Percentiles rank a stretch among this genome's conserved stretches.
Conservation (phyloP, 2,888 invertebrate species). For the Andrena dorsata region DNA sequence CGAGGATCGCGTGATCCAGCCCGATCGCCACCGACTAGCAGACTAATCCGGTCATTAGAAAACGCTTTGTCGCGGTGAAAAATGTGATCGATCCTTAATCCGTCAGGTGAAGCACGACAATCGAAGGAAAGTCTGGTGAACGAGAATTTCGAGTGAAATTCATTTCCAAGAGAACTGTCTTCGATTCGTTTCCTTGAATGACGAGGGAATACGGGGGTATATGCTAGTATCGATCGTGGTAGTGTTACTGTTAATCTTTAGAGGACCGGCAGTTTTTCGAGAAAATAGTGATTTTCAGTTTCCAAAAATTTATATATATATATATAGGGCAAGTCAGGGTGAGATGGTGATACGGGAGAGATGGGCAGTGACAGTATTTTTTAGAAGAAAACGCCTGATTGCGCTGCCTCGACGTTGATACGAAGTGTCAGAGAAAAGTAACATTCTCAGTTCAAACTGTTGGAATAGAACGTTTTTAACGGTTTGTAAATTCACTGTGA, state of each 20-base stretch:
- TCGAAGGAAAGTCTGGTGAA: neutral
- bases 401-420: too few species aligned
- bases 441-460: too few species aligned
- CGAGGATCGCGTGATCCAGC: constrained; percentile 56
- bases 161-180: constrained; percentile 5
- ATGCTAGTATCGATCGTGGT: neutral
- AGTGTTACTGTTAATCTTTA: neutral
- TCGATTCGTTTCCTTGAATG: neutral
- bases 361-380: too few species aligned
- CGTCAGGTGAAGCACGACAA: constrained; percentile 16
- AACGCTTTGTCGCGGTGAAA: constrained; percentile 58
- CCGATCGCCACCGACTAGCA: constrained; percentile 38
- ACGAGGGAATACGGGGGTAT: neutral
- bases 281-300: too few species aligned
- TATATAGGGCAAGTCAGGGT: too few species aligned
- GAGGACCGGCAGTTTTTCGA: neutral
- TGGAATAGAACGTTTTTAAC: too few species aligned
- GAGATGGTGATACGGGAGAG: too few species aligned
- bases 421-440: too few species aligned
- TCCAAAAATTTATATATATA: too few species aligned
- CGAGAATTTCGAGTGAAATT: neutral
- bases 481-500: too few species aligned
- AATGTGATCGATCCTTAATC: constrained; percentile 43
- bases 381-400: too few species aligned
- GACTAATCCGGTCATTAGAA: constrained; percentile 55